phyloP scores from a whole-genome alignment of 2,797 vertebrate species.

The Carapus acus region DNA sequence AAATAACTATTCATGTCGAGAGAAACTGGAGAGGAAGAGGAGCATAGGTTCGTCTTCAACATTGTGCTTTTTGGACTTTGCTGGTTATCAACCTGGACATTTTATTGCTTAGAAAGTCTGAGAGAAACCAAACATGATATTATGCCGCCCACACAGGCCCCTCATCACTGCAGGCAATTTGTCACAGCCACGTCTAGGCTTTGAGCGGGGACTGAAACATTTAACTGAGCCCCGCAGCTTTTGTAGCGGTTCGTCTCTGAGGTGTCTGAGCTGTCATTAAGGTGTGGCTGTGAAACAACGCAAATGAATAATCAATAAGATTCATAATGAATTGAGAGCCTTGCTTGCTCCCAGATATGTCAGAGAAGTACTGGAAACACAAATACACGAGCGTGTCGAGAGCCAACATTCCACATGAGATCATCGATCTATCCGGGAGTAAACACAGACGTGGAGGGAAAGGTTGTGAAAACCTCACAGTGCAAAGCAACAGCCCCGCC shows the following conservation, averaged over 20 bases:
- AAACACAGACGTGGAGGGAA: too few species aligned
- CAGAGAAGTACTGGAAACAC: neutral
- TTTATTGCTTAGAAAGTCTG: neutral
- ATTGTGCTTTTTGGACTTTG: conserved; percentile 11
- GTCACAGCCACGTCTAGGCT: conserved; percentile 6
- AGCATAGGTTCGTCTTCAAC: neutral
- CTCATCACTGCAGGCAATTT: conserved; percentile 1
- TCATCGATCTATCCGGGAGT: too few species aligned
- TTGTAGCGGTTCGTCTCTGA: too few species aligned
- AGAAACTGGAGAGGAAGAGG: neutral
- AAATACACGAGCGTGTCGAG: neutral
- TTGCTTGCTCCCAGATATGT: neutral
- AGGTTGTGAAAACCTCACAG: too few species aligned
- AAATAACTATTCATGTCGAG: conserved; percentile 35
- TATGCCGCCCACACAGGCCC: neutral
- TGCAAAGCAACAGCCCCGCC: too few species aligned
- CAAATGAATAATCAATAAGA: neutral
- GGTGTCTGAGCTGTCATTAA: too few species aligned
- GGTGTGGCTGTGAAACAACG: too few species aligned
- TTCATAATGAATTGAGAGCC: neutral
- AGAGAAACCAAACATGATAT: conserved; percentile 14
- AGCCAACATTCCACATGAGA: too few species aligned
- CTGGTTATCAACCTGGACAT: conserved; percentile 7
- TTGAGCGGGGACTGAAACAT: too few species aligned
- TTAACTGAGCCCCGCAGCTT: neutral